These are phyloP conservation scores for Orchestia grillus DNA, from an alignment of 1,140 invertebrate genomes.

Conservation along the genomic window DNA sequence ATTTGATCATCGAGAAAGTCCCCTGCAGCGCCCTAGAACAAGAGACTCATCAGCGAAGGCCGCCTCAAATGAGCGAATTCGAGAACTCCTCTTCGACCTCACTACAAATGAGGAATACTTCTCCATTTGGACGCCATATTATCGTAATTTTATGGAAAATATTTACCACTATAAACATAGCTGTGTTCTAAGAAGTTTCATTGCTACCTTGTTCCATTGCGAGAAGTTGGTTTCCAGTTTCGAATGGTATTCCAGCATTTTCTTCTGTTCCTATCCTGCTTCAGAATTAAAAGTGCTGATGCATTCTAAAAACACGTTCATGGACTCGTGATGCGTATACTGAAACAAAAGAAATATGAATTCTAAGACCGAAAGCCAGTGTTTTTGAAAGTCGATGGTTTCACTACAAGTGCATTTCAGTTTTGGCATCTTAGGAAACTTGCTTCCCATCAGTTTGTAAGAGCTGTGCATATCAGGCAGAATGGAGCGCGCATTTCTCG, in stretches of 20 bases:
- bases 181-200: background rate
- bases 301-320: too few relatives aligned
- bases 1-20: background rate
- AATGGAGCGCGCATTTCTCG: too few relatives aligned
- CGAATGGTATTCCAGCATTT: background rate
- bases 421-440: too few relatives aligned
- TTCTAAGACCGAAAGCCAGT: too few relatives aligned
- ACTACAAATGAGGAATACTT: background rate
- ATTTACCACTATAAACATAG: background rate
- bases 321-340: too few relatives aligned
- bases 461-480: too few relatives aligned
- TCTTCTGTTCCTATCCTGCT: background rate
- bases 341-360: too few relatives aligned
- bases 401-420: too few relatives aligned
- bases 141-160: background rate
- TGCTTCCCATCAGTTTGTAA: too few relatives aligned
- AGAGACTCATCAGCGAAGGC: background rate
- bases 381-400: too few relatives aligned
- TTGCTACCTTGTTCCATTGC: background rate
- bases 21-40: background rate
- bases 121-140: background rate
- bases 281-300: background rate
- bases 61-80: background rate
- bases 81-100: background rate
- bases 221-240: background rate